Conservation (phyloP, 2,797 vertebrate genomes). For the Sylvilagus floridanus region DNA sequence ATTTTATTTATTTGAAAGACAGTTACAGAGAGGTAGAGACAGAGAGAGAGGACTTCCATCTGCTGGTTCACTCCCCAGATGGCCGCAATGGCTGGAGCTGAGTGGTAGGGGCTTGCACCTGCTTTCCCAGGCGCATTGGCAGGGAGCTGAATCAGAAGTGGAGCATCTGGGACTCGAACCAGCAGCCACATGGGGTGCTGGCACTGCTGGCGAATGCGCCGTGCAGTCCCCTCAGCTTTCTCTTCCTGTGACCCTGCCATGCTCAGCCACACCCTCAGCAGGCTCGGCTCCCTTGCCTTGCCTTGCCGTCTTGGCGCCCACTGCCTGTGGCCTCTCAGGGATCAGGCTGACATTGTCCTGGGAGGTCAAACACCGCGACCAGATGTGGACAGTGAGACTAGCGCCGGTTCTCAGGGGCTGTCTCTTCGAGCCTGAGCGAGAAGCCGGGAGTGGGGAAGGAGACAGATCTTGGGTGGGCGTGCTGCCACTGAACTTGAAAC, state of each 20-base stretch:
- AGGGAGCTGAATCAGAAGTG: too few species aligned
- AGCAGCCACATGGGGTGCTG: too few species aligned
- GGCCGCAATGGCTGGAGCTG: too few species aligned
- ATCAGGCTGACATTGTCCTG: not conserved
- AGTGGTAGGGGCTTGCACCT: too few species aligned
- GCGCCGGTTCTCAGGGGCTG: not conserved
- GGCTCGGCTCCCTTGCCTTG: not conserved
- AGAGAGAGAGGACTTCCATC: too few species aligned
- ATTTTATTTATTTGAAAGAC: too few species aligned
- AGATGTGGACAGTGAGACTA: not conserved
- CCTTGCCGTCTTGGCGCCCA: not conserved
- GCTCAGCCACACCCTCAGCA: not conserved
- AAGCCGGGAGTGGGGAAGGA: not conserved
- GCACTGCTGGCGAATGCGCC: not conserved
- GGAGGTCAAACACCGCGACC: not conserved
- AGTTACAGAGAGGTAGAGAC: too few species aligned
- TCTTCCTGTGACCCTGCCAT: not conserved
- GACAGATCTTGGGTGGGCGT: not conserved
- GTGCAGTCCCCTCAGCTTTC: not conserved
- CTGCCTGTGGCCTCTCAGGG: not conserved
- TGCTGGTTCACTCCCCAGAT: too few species aligned
- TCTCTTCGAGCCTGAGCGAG: not conserved
- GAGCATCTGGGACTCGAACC: too few species aligned
- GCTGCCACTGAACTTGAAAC: constrained; percentile 45
- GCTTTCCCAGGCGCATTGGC: too few species aligned